phyloP scores from a whole-genome alignment of 2,797 vertebrate species.

The Lacerta agilis region DNA sequence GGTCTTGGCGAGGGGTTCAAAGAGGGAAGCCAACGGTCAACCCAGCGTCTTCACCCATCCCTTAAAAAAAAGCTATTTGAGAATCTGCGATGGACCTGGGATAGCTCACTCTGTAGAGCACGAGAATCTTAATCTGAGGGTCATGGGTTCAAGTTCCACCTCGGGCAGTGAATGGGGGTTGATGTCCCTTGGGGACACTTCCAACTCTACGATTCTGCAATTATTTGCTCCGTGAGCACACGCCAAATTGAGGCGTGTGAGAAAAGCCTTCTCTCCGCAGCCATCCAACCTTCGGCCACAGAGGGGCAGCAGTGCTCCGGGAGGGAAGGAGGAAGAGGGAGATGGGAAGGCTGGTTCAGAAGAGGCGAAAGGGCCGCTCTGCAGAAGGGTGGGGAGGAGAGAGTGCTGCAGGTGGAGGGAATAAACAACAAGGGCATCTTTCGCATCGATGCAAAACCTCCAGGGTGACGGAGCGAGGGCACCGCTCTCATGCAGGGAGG shows the following conservation, averaged over 20 bases:
- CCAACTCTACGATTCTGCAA: neutral
- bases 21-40: neutral
- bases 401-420: neutral
- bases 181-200: too few relatives aligned
- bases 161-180: too few relatives aligned
- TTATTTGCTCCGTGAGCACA: too few relatives aligned
- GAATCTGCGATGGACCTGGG: too few relatives aligned
- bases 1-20: neutral
- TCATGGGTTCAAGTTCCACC: too few relatives aligned
- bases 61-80: neutral
- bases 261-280: accelerated
- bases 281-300: neutral
- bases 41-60: neutral
- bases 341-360: too few relatives aligned
- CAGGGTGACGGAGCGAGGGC: too few relatives aligned
- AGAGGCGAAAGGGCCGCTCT: neutral
- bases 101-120: too few relatives aligned
- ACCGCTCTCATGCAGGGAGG: neutral
- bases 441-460: neutral
- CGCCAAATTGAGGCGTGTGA: neutral
- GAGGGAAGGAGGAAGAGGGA: too few relatives aligned
- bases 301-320: neutral
- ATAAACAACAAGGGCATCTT: neutral
- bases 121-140: too few relatives aligned
- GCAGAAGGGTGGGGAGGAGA: neutral